These are phyloP conservation scores for Amia ocellicauda DNA, from an alignment of 2,113 vertebrate species.

Conservation along the genomic window DNA sequence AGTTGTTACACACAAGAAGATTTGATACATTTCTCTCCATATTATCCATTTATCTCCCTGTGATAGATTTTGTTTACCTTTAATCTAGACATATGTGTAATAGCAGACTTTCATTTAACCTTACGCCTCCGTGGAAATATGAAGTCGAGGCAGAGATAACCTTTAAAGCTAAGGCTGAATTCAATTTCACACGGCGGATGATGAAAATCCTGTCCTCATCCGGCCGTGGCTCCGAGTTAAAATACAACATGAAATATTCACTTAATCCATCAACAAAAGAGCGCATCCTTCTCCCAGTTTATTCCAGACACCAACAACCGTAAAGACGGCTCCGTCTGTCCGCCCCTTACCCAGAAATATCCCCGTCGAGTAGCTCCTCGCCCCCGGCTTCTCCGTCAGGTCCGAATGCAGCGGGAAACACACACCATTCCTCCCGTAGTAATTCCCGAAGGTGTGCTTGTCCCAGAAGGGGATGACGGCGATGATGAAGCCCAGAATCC, in stretches of 20 bases:
- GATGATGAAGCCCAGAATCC: slow-evolving; percentile 58
- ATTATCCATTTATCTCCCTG: no score
- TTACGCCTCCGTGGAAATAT: no score
- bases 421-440: slow-evolving; percentile 56
- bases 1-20: no score
- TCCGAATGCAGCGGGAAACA: slow-evolving; percentile 58
- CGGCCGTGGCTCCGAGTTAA: neutral
- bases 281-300: neutral
- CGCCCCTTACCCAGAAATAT: slow-evolving; percentile 55
- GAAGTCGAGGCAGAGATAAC: neutral
- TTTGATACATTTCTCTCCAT: no score
- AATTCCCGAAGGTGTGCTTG: slow-evolving; percentile 54
- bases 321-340: neutral
- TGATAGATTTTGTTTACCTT: no score
- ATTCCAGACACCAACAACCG: no score
- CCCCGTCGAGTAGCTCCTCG: slow-evolving; percentile 43
- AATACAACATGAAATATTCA: neutral
- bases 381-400: slow-evolving; percentile 41
- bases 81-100: no score
- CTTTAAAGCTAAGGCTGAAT: neutral
- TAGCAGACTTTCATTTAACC: no score
- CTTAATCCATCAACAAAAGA: neutral
- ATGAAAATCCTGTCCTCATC: neutral
- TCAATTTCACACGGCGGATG: neutral
- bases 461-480: slow-evolving; percentile 48